Percentiles rank a stretch among this genome's conserved stretches.
Evolutionary conservation across 2,888 invertebrate species (phyloP).

Genomic region (Cheilosia urbana): DNA sequence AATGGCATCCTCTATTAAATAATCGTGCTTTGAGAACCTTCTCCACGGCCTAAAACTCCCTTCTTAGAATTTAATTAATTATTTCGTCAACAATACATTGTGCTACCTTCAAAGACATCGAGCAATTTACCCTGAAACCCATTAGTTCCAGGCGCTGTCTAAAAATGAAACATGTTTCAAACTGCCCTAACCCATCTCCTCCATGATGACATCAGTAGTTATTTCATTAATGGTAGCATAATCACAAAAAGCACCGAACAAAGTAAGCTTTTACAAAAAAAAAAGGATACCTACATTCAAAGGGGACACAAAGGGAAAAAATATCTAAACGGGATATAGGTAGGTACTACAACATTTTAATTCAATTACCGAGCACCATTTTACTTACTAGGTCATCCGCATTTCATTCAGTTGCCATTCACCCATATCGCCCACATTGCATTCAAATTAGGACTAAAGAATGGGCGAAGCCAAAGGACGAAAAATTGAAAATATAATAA

Average conservation of each 20-base stretch:
- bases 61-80: neutral
- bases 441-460: constrained; percentile 52
- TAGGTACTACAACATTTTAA: constrained; percentile 57
- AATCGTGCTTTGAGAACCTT: too few relatives aligned
- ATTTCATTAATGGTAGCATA: constrained; percentile 70
- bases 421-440: constrained; percentile 47
- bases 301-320: neutral
- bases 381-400: constrained; percentile 69
- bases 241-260: constrained; percentile 41
- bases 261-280: constrained; percentile 21
- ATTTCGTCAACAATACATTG: neutral
- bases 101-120: neutral
- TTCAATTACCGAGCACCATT: constrained; percentile 68
- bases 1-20: too few relatives aligned
- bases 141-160: constrained; percentile 7
- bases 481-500: constrained; percentile 24
- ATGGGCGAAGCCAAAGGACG: constrained; percentile 43
- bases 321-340: neutral
- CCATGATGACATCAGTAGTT: constrained; percentile 64
- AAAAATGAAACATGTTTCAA: constrained; percentile 18
- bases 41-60: too few relatives aligned
- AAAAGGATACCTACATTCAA: constrained; percentile 30
- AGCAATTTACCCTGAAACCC: neutral
- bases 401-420: constrained; percentile 62
- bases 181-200: constrained; percentile 41